Percentiles rank a stretch among this genome's conserved stretches.
Evolutionary conservation across 2,113 vertebrate species (phyloP).

Genomic region (Camarhynchus parvulus): DNA sequence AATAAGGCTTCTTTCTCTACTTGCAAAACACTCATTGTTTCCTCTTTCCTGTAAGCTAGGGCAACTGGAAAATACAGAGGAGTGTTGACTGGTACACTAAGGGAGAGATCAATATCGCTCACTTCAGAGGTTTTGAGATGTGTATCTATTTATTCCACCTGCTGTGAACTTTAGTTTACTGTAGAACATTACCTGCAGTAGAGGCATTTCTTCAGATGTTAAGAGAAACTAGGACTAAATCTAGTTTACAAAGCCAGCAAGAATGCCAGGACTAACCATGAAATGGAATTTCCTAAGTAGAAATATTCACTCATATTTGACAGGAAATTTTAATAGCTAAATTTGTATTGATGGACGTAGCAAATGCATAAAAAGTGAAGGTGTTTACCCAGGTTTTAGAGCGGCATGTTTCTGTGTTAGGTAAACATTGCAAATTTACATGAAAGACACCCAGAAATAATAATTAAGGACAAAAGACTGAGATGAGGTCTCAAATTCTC

Average conservation of each 20-base stretch:
- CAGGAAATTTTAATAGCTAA: not conserved
- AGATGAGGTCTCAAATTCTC: not conserved
- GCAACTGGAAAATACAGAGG: not conserved
- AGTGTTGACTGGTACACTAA: not conserved
- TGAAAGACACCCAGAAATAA: not conserved
- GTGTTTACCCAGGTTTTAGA: not conserved
- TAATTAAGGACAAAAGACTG: not conserved
- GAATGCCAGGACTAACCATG: not conserved
- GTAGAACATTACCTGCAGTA: not conserved
- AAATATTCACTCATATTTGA: not conserved
- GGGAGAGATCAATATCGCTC: not conserved
- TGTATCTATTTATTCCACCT: not conserved
- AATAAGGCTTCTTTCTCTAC: not conserved
- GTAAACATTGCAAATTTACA: not conserved
- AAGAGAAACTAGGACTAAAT: not conserved
- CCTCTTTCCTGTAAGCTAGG: not conserved
- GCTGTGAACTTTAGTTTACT: not conserved
- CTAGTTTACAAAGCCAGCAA: not conserved
- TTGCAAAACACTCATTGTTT: not conserved
- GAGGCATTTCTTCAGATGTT: not conserved
- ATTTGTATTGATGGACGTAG: not conserved
- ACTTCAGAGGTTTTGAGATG: not conserved
- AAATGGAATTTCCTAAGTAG: not conserved
- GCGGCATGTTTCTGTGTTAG: not conserved
- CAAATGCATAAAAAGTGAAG: not conserved